These are phyloP conservation scores for Saimiri boliviensis DNA, from an alignment of 2,113 vertebrate species.

Conservation along the genomic window DNA sequence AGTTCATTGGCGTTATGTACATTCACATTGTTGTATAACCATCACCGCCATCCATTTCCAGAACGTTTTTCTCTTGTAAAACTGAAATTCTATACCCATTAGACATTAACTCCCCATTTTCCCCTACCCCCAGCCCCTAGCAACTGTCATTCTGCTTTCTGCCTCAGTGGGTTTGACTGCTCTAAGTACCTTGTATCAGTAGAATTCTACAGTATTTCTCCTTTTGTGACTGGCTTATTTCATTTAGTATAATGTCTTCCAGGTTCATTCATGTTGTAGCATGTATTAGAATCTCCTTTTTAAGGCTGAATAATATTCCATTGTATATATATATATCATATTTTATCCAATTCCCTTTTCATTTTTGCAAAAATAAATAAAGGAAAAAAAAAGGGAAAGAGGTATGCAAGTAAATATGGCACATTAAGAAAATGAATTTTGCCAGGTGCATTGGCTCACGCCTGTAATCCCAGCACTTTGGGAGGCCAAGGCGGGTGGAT, in stretches of 20 bases:
- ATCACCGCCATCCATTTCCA: not conserved
- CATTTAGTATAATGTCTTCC: not conserved
- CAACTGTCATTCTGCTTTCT: not conserved
- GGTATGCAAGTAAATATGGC: not conserved
- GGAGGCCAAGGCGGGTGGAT: too few species aligned
- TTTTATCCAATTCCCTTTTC: not conserved
- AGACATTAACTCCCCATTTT: not conserved
- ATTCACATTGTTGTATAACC: not conserved
- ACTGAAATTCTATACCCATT: not conserved
- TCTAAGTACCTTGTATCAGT: rapidly evolving
- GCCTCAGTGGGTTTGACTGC: not conserved
- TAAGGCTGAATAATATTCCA: not conserved
- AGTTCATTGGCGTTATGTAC: too few species aligned
- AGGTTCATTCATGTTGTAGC: not conserved
- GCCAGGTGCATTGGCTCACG: too few species aligned
- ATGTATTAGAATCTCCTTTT: not conserved
- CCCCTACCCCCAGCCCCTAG: not conserved
- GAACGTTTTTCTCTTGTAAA: not conserved
- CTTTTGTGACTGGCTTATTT: not conserved
- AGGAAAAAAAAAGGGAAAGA: not conserved
- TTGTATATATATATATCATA: not conserved
- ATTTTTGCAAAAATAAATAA: not conserved
- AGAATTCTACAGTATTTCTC: not conserved
- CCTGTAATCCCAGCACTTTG: too few species aligned
- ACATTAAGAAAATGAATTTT: conserved; percentile 16